These are phyloP conservation scores for Volucella inflata DNA, from an alignment of 2,888 invertebrate species.

Conservation along the genomic window DNA sequence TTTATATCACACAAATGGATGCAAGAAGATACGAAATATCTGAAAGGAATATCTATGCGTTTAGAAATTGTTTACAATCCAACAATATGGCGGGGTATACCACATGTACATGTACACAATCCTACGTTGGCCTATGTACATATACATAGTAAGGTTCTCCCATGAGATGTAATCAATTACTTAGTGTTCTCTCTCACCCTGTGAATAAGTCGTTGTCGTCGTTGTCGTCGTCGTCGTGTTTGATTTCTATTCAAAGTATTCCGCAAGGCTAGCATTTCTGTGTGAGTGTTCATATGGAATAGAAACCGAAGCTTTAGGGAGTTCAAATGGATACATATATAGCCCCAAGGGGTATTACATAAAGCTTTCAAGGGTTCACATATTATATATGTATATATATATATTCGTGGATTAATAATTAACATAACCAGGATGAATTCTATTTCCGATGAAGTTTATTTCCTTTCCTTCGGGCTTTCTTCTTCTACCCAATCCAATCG, in stretches of 20 bases:
- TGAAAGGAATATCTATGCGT: conserved; percentile 46
- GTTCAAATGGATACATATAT: conserved; percentile 32
- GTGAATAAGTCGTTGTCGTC: conserved; percentile 1
- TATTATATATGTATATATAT: conserved; percentile 17
- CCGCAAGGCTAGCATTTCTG: neutral
- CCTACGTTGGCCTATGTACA: neutral
- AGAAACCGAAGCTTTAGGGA: conserved; percentile 23
- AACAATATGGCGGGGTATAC: conserved; percentile 56
- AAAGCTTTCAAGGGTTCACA: conserved; percentile 55
- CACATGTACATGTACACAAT: conserved; percentile 23
- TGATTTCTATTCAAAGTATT: conserved; percentile 37
- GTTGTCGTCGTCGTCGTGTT: neutral
- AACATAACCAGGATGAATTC: conserved; percentile 61
- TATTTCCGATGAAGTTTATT: conserved; percentile 66
- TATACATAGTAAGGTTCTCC: conserved; percentile 75
- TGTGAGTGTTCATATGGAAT: conserved; percentile 20
- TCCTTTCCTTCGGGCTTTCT: neutral
- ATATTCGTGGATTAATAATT: conserved; percentile 68
- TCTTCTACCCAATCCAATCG: neutral
- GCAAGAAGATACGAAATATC: neutral
- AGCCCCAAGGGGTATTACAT: conserved; percentile 62
- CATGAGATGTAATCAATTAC: conserved; percentile 84
- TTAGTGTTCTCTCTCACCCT: conserved; percentile 78
- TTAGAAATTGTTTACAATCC: conserved; percentile 65
- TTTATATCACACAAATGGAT: conserved; percentile 45